A percentile compares a stretch with the other conserved stretches of the same genome.
phyloP scores from a whole-genome alignment of 2,113 vertebrate genomes.

The Anolis sagrei region DNA sequence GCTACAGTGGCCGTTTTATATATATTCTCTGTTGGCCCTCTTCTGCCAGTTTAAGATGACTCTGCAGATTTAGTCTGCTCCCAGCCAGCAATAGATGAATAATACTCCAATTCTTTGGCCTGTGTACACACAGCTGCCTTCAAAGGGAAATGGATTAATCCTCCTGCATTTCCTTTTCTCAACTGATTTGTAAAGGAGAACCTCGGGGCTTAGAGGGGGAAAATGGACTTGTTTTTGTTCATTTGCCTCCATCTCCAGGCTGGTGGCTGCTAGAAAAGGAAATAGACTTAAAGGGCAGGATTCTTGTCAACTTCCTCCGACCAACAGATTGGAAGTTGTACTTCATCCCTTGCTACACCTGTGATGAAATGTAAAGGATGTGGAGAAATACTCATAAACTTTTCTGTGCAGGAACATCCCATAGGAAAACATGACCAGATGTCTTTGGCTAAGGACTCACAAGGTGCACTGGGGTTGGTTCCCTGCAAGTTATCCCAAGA shows the following conservation, averaged over 20 bases:
- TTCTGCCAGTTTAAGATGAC: slow-evolving; percentile 52
- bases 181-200: slow-evolving; percentile 66
- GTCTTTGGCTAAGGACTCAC: neutral
- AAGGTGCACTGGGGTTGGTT: neutral
- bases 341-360: slow-evolving; percentile 39
- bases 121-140: slow-evolving; percentile 71
- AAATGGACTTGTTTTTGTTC: slow-evolving; percentile 67
- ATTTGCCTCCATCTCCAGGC: slow-evolving; percentile 67
- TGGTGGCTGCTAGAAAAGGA: slow-evolving; percentile 65
- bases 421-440: neutral
- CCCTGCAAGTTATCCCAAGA: slow-evolving; percentile 21
- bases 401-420: neutral
- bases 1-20: slow-evolving; percentile 12
- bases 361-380: slow-evolving; percentile 23
- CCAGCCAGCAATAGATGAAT: slow-evolving; percentile 64
- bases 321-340: slow-evolving; percentile 41
- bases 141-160: slow-evolving; percentile 76
- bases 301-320: slow-evolving; percentile 64
- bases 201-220: slow-evolving; percentile 52
- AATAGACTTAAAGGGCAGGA: slow-evolving; percentile 48
- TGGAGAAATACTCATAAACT: neutral
- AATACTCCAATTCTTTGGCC: slow-evolving; percentile 57
- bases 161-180: slow-evolving; percentile 72
- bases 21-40: neutral
- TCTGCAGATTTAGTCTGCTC: slow-evolving; percentile 51